phyloP scores from a whole-genome alignment of 2,113 vertebrate genomes.

The Sprattus sprattus region DNA sequence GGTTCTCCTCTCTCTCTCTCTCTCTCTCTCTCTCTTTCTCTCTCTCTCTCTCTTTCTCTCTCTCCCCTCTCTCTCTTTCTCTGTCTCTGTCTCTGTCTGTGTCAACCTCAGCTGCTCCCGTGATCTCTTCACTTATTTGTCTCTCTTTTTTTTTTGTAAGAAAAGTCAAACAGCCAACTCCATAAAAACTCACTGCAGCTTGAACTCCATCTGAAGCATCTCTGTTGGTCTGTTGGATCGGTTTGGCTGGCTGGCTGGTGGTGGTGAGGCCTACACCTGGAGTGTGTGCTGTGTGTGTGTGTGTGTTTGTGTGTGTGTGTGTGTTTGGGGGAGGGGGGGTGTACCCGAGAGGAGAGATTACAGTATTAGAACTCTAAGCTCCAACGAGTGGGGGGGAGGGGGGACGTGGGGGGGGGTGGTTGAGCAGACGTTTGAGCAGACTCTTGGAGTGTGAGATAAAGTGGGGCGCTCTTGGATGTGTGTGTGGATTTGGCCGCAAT shows the following conservation, averaged over 20 bases:
- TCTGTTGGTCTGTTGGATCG: conserved; percentile 31
- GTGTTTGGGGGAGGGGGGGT: conserved; percentile 5
- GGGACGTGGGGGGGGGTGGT: neutral
- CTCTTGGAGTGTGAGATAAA: conserved; percentile 69
- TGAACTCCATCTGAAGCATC: conserved; percentile 42
- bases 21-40: neutral
- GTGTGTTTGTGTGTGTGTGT: conserved; percentile 26
- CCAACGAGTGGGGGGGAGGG: conserved; percentile 40
- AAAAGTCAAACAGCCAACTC: conserved; percentile 7
- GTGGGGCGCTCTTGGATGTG: conserved; percentile 49
- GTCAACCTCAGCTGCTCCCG: neutral
- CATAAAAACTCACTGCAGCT: neutral
- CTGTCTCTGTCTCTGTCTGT: neutral
- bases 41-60: neutral
- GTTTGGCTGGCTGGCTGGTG: conserved; percentile 25
- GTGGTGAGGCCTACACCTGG: conserved; percentile 40
- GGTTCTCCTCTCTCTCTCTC: neutral
- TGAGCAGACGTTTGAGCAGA: neutral
- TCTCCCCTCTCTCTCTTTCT: neutral
- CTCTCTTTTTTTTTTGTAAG: neutral
- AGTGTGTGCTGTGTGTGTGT: conserved; percentile 16
- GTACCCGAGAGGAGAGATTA: neutral
- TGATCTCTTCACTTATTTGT: conserved; percentile 5
- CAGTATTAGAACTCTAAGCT: neutral
- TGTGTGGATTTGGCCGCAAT: conserved; percentile 61